phyloP scores from a whole-genome alignment of 2,113 vertebrate species.

The Ailuropoda melanoleuca region DNA sequence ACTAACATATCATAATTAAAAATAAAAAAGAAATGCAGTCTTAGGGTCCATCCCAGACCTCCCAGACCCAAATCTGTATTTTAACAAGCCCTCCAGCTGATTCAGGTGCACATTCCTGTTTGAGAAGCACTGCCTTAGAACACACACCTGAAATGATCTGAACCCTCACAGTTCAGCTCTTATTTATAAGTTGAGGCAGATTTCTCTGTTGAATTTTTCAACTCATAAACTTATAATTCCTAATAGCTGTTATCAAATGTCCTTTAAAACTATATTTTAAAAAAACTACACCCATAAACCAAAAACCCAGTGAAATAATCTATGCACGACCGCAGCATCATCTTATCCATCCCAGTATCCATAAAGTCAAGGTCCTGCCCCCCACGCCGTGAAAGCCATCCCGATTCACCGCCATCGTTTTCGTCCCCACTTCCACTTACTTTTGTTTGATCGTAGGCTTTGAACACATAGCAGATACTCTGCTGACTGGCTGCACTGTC shows the following conservation, averaged over 20 bases:
- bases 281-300: slow-evolving; percentile 11
- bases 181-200: not conserved
- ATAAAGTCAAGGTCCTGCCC: not conserved
- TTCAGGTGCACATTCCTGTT: not conserved
- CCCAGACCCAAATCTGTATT: not conserved
- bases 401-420: not conserved
- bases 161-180: not conserved
- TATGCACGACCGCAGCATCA: not conserved
- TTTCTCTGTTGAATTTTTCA: not conserved
- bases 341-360: not conserved
- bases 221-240: not conserved
- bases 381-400: not conserved
- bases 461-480: slow-evolving; percentile 94
- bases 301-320: not conserved
- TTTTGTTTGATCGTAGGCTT: slow-evolving; percentile 92
- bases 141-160: not conserved
- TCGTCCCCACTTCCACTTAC: slow-evolving; percentile 83
- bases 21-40: not conserved
- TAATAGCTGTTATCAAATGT: not conserved
- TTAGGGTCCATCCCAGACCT: not conserved
- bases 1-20: too few species aligned
- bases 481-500: slow-evolving; percentile 69
- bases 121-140: not conserved
- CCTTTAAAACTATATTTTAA: not conserved
- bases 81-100: not conserved